Conservation (phyloP, 2,113 vertebrate species). For the Cephalophus harveyi region DNA sequence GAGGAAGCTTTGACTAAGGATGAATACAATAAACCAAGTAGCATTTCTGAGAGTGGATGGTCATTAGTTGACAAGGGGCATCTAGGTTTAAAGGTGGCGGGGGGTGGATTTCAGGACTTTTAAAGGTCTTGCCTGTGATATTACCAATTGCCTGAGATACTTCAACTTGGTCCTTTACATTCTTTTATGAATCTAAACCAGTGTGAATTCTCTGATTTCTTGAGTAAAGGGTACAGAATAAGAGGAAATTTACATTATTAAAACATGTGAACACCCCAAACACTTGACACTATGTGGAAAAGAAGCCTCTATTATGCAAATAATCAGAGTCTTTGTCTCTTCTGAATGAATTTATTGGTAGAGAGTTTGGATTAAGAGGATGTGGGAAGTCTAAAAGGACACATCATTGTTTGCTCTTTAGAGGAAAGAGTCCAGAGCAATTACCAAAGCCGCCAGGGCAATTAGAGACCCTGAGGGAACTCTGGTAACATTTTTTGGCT, state of each 20-base stretch:
- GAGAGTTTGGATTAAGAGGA: not conserved
- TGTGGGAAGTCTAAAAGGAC: conserved; percentile 38
- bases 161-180: not conserved
- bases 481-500: conserved; percentile 1
- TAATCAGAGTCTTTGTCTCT: not conserved
- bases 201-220: not conserved
- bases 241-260: not conserved
- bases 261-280: not conserved
- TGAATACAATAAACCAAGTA: not conserved
- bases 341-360: not conserved
- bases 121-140: not conserved
- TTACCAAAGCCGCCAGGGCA: conserved; percentile 8
- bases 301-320: not conserved
- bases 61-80: not conserved
- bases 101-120: not conserved
- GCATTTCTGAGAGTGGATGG: not conserved
- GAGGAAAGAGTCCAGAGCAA: not conserved
- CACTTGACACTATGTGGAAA: not conserved
- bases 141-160: not conserved
- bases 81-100: not conserved
- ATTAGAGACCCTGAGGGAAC: conserved; percentile 29
- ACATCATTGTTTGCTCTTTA: conserved; percentile 46
- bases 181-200: not conserved
- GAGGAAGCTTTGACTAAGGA: not conserved
- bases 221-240: not conserved